Evolutionary conservation across 2,888 invertebrate genomes (phyloP), one percentile per base, ranked within the genome.

Genomic region (Spisula subtruncata): DNA sequence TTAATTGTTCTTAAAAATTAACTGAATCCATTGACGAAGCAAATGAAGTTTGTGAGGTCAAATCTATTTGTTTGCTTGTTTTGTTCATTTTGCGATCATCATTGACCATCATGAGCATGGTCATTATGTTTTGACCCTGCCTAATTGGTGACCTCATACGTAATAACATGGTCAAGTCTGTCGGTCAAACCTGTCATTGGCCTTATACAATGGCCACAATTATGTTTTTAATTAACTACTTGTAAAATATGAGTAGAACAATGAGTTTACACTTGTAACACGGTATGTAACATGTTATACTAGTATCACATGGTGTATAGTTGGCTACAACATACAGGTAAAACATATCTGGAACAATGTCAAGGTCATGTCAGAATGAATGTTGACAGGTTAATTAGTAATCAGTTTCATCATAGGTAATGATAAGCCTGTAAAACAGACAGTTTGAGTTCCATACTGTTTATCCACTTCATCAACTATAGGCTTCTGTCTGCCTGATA

Each of bases 351-450:
- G 75, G 75, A 32, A 14, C 8, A 32, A 75, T 75, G 75, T 75
- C 75, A 75, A 75, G 75, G 75, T 35, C 32, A 18, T 75, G 32
- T 75, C 32, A 75, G 75, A 75, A 32, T 75, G 75, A 75, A 75
- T 75, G 29, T 32, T 75, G 75, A 32, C 35, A 75, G 35, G 75
- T 6, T 35, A 75, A 35, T 35, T 32, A 35, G 32, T 14, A 75
- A 32, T 75, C 14, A 35, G 75, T 4, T 12, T 75, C 60, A 25
- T 66, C 1, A 66, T 25, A 12, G 60, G 60, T 66, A 66, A 66
- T 66, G 0, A 66, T 60, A 60, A 60, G 60, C 25, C 56, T 41
- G n/a, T 56, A 56, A 56, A 56, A 18, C 56, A 56, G 56, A 56
- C n/a, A 56, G 20, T n/a, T 41, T 51, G 51, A 51, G 51, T 51